phyloP scores from a whole-genome alignment of 2,888 invertebrate species.

The Macropis europaea region DNA sequence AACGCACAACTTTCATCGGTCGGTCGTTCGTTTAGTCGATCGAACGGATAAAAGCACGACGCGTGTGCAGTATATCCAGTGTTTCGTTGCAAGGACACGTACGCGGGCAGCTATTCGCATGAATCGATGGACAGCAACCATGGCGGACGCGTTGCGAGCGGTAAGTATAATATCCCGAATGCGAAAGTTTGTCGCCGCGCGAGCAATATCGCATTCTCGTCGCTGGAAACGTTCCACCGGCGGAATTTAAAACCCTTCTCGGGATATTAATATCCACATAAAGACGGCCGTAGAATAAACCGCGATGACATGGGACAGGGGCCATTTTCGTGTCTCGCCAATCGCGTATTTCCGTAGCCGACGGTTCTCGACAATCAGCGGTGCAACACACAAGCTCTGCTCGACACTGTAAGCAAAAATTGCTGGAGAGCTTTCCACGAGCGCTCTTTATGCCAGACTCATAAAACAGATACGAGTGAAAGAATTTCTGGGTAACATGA shows the following conservation, averaged over 20 bases:
- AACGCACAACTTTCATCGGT: no score
- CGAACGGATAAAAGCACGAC: conserved; percentile 19
- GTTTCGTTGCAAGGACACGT: neutral
- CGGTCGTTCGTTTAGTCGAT: neutral
- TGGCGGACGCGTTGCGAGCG: neutral
- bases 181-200: neutral
- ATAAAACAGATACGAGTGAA: neutral
- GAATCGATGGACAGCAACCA: neutral
- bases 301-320: neutral
- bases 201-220: neutral
- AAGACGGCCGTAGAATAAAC: conserved; percentile 4
- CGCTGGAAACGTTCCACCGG: conserved; percentile 15
- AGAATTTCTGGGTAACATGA: neutral
- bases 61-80: neutral
- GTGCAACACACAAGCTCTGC: conserved; percentile 14
- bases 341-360: neutral
- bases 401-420: conserved; percentile 10
- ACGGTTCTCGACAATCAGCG: conserved; percentile 2
- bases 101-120: neutral
- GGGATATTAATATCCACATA: conserved; percentile 2
- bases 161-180: neutral
- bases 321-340: neutral
- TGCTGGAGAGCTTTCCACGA: neutral
- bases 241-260: conserved; percentile 4
- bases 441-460: neutral